A percentile compares a stretch with the other conserved stretches of the same genome.
Evolutionary conservation across 1,140 invertebrate species (phyloP).

Genomic region (Hyles euphorbiae): DNA sequence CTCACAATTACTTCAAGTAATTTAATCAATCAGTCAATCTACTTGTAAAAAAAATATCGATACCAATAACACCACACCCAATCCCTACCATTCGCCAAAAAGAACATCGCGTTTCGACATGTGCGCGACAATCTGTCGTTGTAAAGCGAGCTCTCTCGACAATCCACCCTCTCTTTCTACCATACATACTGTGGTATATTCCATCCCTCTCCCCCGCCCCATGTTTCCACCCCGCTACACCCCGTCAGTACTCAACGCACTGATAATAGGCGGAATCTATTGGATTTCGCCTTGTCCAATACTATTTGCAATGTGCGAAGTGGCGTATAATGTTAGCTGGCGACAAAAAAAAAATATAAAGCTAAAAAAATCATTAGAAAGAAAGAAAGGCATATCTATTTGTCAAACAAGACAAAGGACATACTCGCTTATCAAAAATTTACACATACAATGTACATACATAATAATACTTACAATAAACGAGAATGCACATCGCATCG

Average conservation of each 20-base stretch:
- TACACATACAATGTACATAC: too few species aligned
- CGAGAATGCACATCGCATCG: too few species aligned
- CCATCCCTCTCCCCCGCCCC: constrained; percentile 35
- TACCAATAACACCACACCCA: constrained; percentile 12
- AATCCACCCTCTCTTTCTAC: constrained; percentile 22
- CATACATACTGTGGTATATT: constrained; percentile 5
- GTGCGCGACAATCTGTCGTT: constrained; percentile 72
- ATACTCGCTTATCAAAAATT: too few species aligned
- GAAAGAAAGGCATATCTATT: too few species aligned
- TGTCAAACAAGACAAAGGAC: too few species aligned
- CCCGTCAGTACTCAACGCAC: constrained; percentile 59
- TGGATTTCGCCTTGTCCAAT: constrained; percentile 59
- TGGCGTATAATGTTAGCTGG: too few species aligned
- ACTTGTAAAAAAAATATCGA: too few species aligned
- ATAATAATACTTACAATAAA: too few species aligned
- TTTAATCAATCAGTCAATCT: too few species aligned
- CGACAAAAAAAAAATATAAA: too few species aligned
- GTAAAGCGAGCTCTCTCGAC: constrained; percentile 42
- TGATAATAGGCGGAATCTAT: constrained; percentile 56
- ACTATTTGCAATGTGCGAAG: constrained; percentile 23
- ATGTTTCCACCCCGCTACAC: constrained; percentile 20
- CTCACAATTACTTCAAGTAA: too few species aligned
- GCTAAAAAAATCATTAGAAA: too few species aligned
- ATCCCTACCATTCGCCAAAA: constrained; percentile 56
- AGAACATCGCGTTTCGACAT: constrained; percentile 68